Base-by-base conservation (phyloP, 2,113 vertebrate species). In the Jaculus jaculus region DNA sequence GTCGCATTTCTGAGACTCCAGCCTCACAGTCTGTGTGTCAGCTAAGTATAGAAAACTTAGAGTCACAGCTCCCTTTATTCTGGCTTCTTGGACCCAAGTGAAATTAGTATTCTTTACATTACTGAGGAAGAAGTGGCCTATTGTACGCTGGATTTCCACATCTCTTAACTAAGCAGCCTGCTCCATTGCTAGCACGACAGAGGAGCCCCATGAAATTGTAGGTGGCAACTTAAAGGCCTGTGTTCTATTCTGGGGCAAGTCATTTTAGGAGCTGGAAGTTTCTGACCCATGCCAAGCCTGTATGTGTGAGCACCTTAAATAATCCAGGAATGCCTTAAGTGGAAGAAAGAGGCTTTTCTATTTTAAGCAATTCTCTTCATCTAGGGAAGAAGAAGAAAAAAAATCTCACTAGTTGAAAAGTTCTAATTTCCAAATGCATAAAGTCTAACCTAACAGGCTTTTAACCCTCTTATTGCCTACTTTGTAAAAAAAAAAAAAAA, bases 1-100 rank as follows among this genome's bases (percentile, higher is more conserved):
- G 79, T 92, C 88, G 71, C 58, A 13, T 92, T 80, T 95, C 83
- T 60, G 83, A 69, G 93, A 65, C 94, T 92, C 30, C 81, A 95
- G 92, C 86, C 72, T 82, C 63, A 63, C 66, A 26, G 65, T 34
- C 18, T 4, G 2, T 34, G 42, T 68, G 75, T 54, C 17, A 28
- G 39, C 77, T 24, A 34, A 90, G 51, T 28, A 58, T 87, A 83
- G 89, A 91, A 91, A 71, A 91, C 60, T 66, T 87, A 83, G 23
- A 78, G 71, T 47, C 81, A 32, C 92, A 34, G 47, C 66, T 68
- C n/a, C 85, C 65, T 73, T 78, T 75, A 60, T 84, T n/a, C 26
- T 69, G 34, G 13, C 8, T 32, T 74, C 74, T 80, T 79, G 28
- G 30, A 37, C 51, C 13, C 60, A 80, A 58, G 92, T 93, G 82